Evolutionary conservation across 2,888 invertebrate species (phyloP), one percentile per base, ranked within the genome.

Genomic region (Orchesellides sinensis): DNA sequence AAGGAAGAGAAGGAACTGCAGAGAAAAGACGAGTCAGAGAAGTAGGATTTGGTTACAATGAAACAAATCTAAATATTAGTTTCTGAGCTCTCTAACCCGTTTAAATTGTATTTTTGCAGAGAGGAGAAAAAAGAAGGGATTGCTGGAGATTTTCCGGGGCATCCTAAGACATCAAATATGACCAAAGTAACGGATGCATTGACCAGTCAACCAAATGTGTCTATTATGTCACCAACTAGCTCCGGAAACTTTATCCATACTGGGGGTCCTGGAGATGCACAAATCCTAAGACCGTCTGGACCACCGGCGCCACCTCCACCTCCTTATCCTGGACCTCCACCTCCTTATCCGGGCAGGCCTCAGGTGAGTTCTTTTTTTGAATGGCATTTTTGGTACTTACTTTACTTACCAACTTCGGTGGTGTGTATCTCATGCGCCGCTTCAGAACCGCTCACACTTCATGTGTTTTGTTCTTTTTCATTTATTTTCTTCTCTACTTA

Each of bases 281-380:
- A 82, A 45, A 86, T 87, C 56, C 10, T 82, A 19, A 45, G 82
- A 49, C 92, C 92, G 87, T 92, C 92, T 91, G n/a, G n/a, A n/a
- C 90, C 92, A 86, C 92, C 92, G 88, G 93, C 94, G 89, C 92
- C 93, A 29, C 94, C 94, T 2, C 95, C 94, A 72, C 95, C 95
- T 32, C 93, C 94, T 78, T 93, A 93, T 90, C 93, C 93, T 23
- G 94, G 94, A 63, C 94, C 94, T 5, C 93, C 94, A 17, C 93
- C 93, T n/a, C 93, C 93, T 0, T 93, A 93, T 89, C 94, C 93
- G 27, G 93, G 93, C 86, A 83, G 88, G 61, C 87, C 87, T 61
- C 88, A 89, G 88, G 90, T 91, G 90, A 89, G 45, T 61, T 5
- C n/a, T 49, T 49, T n/a, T 49, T 5, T 49, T 5, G 6, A 4